Percentiles rank a stretch among this genome's conserved stretches.
These are phyloP conservation scores for Odocoileus virginianus DNA, from an alignment of 2,113 vertebrate species.

Conservation along the genomic window DNA sequence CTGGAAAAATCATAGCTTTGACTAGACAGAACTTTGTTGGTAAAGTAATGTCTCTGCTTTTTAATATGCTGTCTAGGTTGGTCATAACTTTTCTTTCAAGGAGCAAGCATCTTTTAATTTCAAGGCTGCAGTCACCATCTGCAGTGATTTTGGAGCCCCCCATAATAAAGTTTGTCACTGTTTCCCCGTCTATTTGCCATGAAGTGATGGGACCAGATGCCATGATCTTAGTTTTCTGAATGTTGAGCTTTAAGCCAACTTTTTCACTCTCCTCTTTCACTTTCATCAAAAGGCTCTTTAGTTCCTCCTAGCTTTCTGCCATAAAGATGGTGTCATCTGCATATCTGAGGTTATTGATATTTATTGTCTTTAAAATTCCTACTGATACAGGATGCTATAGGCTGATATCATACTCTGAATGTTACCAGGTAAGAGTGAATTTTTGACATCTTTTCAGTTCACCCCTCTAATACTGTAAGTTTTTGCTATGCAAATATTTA, in stretches of 20 bases:
- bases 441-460: neutral
- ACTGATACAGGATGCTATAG: neutral
- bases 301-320: neutral
- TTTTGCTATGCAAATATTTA: neutral
- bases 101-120: neutral
- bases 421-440: neutral
- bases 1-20: neutral
- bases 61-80: neutral
- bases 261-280: neutral
- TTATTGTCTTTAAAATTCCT: neutral
- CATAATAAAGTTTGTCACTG: neutral
- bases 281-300: neutral
- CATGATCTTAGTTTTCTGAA: neutral
- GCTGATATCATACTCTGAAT: neutral
- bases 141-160: neutral
- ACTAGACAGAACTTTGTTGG: neutral
- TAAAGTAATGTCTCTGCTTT: neutral
- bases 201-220: neutral
- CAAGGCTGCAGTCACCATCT: neutral
- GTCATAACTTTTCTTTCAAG: neutral
- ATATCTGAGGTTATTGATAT: neutral
- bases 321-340: neutral
- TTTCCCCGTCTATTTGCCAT: neutral
- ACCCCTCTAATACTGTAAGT: neutral
- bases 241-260: neutral